A percentile compares a stretch with the other conserved stretches of the same genome.
These are phyloP conservation scores for Leucosticte australis DNA, from an alignment of 2,113 vertebrate genomes.

Conservation along the genomic window DNA sequence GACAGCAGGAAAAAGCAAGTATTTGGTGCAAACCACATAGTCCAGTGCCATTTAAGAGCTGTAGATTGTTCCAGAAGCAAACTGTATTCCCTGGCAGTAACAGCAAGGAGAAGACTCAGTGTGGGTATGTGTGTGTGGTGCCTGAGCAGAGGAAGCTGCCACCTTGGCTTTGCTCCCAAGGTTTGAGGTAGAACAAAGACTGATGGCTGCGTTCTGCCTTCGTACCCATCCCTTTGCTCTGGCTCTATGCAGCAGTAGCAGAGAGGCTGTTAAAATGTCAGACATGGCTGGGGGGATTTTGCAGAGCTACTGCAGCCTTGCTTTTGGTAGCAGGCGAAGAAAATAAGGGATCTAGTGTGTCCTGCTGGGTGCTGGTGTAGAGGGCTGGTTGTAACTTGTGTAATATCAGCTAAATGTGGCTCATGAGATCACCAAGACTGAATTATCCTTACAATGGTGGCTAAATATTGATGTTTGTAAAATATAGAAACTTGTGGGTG, in stretches of 20 bases:
- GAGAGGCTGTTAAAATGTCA: not conserved
- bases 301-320: not conserved
- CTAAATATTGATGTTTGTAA: not conserved
- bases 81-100: not conserved
- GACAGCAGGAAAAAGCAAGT: not conserved
- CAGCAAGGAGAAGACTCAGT: rapidly evolving
- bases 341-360: rapidly evolving
- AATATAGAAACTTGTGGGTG: not conserved
- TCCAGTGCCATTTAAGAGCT: not conserved
- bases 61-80: not conserved
- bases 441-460: not conserved
- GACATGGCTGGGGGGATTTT: rapidly evolving
- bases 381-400: not conserved
- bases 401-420: not conserved
- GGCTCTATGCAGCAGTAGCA: rapidly evolving
- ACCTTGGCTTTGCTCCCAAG: not conserved
- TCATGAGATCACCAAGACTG: not conserved
- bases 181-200: not conserved
- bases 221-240: not conserved
- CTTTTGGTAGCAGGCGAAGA: not conserved
- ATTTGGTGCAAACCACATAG: rapidly evolving
- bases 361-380: no score
- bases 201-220: not conserved
- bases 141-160: not conserved
- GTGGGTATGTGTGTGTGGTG: not conserved